phyloP scores from a whole-genome alignment of 2,888 invertebrate species.

The Cecidostiba fungosa region DNA sequence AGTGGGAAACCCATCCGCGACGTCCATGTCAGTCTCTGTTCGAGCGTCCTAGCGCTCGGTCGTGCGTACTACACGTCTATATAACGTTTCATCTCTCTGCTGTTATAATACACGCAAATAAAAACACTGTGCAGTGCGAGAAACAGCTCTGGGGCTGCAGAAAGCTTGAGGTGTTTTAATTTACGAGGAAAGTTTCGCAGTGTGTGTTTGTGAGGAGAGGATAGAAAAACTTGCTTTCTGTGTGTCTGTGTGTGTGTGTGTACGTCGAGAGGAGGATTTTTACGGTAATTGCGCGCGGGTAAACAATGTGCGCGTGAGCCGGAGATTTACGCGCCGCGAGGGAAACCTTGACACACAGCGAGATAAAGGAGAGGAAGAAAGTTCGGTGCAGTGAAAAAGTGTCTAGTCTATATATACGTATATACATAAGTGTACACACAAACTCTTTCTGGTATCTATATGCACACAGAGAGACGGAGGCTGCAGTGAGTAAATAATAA shows the following conservation, averaged over 20 bases:
- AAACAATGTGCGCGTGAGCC: constrained; percentile 4
- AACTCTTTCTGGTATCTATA: background rate
- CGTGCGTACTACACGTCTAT: background rate
- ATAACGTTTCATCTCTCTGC: background rate
- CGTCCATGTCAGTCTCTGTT: constrained; percentile 55
- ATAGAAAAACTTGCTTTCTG: no score
- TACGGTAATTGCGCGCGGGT: background rate
- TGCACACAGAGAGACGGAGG: background rate
- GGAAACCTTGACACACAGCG: background rate
- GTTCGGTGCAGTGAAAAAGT: background rate
- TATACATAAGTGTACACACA: background rate
- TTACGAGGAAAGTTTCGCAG: no score
- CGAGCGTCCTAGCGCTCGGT: constrained; percentile 58
- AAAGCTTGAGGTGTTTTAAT: no score
- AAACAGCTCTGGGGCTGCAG: background rate
- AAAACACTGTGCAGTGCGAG: background rate
- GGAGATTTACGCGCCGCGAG: constrained; percentile 19
- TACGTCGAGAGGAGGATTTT: background rate
- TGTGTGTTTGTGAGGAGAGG: no score
- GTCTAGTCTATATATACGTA: background rate
- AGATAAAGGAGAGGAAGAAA: constrained; percentile 1
- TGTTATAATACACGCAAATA: background rate
- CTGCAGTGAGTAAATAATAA: constrained; percentile 6
- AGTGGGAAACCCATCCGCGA: constrained; percentile 53
- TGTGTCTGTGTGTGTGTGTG: background rate